Percentiles rank a stretch among this genome's conserved stretches.
Conservation (phyloP, 1,140 invertebrate genomes). For the Octopus sinensis region DNA sequence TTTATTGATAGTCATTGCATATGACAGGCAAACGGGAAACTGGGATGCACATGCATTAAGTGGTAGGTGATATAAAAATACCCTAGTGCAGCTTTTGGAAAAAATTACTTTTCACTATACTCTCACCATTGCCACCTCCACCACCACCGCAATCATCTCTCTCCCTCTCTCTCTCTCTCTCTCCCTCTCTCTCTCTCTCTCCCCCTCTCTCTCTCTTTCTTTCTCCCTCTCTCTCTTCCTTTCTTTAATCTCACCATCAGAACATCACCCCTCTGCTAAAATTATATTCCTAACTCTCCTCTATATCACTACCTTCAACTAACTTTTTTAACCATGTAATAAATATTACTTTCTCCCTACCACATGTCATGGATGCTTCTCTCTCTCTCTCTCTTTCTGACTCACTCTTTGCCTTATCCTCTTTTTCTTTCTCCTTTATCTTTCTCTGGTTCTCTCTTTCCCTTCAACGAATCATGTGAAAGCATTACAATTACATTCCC, state of each 20-base stretch:
- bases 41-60: too few species aligned
- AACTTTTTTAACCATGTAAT: background rate
- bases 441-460: constrained; percentile 90
- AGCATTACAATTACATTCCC: too few species aligned
- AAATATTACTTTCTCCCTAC: background rate
- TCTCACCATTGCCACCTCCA: background rate
- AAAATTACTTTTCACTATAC: background rate
- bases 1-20: too few species aligned
- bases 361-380: background rate
- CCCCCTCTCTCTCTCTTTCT: background rate
- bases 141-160: background rate
- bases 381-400: constrained; percentile 11
- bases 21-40: too few species aligned
- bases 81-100: too few species aligned
- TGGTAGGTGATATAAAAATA: too few species aligned
- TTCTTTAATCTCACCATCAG: background rate
- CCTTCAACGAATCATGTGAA: constrained; percentile 61
- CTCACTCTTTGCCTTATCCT: constrained; percentile 78
- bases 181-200: constrained; percentile 6
- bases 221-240: constrained; percentile 6
- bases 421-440: constrained; percentile 94
- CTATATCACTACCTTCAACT: background rate
- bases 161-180: background rate
- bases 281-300: background rate
- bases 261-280: background rate